Evolutionary conservation across 2,113 vertebrate species (phyloP).

Genomic region (Atherinomorus stipes): DNA sequence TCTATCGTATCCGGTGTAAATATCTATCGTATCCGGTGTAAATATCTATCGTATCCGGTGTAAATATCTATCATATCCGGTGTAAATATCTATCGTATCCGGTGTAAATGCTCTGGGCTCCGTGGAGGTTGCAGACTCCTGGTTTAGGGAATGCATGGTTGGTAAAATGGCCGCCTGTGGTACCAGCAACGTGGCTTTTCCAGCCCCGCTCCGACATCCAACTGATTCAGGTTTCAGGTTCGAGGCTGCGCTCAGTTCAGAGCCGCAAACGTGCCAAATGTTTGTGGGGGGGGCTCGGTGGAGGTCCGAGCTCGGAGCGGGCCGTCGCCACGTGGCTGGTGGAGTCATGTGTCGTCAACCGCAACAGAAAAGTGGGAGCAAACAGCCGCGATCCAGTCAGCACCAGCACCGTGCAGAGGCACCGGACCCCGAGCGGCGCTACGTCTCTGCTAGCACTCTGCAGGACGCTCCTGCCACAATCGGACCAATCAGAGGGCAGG

Average conservation of each 20-base stretch:
- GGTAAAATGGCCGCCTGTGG: slow-evolving; percentile 98
- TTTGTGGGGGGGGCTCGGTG: background rate
- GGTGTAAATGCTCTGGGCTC: too few relatives aligned
- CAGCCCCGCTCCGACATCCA: slow-evolving; percentile 85
- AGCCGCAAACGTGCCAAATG: slow-evolving; percentile 65
- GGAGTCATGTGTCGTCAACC: slow-evolving; percentile 99
- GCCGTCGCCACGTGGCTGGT: slow-evolving; percentile 96
- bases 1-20: too few relatives aligned
- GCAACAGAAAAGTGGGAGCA: slow-evolving; percentile 99
- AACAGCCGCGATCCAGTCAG: slow-evolving; percentile 99
- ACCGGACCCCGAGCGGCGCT: slow-evolving; percentile 84
- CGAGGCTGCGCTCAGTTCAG: slow-evolving; percentile 74
- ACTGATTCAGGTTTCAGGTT: slow-evolving; percentile 42
- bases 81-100: too few relatives aligned
- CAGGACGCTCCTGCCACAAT: too few relatives aligned
- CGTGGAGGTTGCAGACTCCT: too few relatives aligned
- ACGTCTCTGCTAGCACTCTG: background rate
- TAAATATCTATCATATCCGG: too few relatives aligned
- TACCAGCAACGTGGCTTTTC: slow-evolving; percentile 94
- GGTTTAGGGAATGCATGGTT: slow-evolving; percentile 52
- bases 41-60: too few relatives aligned
- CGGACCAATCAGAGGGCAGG: too few relatives aligned
- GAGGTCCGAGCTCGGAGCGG: slow-evolving; percentile 73
- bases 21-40: too few relatives aligned
- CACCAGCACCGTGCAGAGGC: slow-evolving; percentile 96